These are phyloP conservation scores for Forbesichthys agassizii DNA, from an alignment of 2,113 vertebrate species.

Conservation along the genomic window DNA sequence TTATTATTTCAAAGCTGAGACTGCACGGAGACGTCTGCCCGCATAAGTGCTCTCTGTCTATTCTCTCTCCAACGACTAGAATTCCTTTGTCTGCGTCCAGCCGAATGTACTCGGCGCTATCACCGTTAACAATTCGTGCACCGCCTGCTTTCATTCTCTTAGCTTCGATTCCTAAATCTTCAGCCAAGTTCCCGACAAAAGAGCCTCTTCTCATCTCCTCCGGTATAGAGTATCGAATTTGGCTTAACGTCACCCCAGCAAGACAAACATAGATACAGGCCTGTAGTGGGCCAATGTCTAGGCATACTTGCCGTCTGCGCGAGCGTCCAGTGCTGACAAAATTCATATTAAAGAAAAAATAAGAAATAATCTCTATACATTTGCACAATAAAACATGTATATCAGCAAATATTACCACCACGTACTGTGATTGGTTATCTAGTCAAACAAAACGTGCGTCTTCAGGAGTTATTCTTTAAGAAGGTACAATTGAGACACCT, in stretches of 20 bases:
- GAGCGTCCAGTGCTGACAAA: neutral
- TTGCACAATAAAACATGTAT: too few relatives aligned
- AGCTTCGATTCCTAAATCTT: conserved; percentile 67
- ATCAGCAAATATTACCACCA: too few relatives aligned
- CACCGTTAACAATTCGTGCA: conserved; percentile 59
- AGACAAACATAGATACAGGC: conserved; percentile 48
- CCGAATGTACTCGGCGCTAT: conserved; percentile 58
- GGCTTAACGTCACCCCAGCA: conserved; percentile 39
- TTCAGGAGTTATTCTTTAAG: too few relatives aligned
- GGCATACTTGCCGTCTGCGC: conserved; percentile 37
- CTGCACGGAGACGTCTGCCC: conserved; percentile 45
- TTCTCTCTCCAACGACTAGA: conserved; percentile 51
- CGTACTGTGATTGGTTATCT: too few relatives aligned
- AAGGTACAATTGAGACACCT: too few relatives aligned
- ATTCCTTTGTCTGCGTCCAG: conserved; percentile 58
- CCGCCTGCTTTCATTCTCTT: conserved; percentile 49
- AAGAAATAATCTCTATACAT: too few relatives aligned
- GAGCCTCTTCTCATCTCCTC: conserved; percentile 68
- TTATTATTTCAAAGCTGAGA: conserved; percentile 58
- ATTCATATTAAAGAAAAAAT: conserved; percentile 6
- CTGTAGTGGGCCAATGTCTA: neutral
- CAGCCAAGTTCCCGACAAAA: conserved; percentile 67
- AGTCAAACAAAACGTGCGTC: too few relatives aligned
- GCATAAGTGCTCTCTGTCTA: conserved; percentile 60
- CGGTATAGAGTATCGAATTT: conserved; percentile 57